Base-by-base conservation (phyloP, 2,888 invertebrate genomes). In the Diabrotica balteata region DNA sequence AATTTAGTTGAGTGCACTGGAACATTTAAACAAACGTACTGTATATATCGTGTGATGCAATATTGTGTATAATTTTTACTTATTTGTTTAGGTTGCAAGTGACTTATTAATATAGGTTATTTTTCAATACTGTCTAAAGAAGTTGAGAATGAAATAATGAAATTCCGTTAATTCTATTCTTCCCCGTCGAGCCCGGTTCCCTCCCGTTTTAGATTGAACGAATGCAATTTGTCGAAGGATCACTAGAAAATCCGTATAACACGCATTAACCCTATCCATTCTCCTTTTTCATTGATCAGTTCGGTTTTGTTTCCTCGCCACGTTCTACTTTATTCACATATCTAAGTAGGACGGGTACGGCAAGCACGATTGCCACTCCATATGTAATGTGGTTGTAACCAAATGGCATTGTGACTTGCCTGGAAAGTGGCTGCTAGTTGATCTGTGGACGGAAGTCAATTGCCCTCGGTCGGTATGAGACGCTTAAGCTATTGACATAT, bases 311-410 rank as follows among this genome's bases (percentile, higher is more conserved):
- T 75, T 67, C 68, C 67, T 71, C 70, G 67, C 72, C 71, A 70
- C 58, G 68, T 66, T 73, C 72, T 66, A 75, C 68, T 71, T 73
- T 69, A 66, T 70, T 72, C 74, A 76, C 74, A 76, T 76, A 76
- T 76, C 72, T 72, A 72, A 70, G 70, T 59, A 68, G 71, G 68
- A 74, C 73, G 75, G 73, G 73, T 43, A 44, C 22, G 45, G 61
- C 54, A 10, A 42, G 43, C 63, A 57, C 76, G 72, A 73, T 75
- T 75, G 73, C 74, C 75, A 75, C 75, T 76, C 74, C 73, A 75
- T 76, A 75, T 73, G 74, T 73, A 75, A 74, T 74, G 74, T 69
- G 72, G 67, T 68, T 73, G 73, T 76, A 77, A 73, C 75, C 75
- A 76, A 75, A 77, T 75, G 73, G 72, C 67, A 66, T 54, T 74